A percentile compares a stretch with the other conserved stretches of the same genome.
Evolutionary conservation across 2,888 invertebrate genomes (phyloP).

Genomic region (Pterobdella sp.): DNA sequence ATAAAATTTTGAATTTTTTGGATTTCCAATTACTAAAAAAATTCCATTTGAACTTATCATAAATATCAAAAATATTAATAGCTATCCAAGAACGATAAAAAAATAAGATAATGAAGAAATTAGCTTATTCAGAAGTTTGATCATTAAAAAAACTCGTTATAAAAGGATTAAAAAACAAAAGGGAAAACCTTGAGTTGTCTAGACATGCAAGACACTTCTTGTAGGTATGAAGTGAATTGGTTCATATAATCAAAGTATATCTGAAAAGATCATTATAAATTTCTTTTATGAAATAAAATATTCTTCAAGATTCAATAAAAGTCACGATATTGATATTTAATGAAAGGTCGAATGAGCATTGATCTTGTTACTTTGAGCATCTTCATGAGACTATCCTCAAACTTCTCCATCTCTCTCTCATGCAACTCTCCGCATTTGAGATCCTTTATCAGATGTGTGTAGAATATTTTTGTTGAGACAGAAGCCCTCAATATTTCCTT

Average conservation of each 20-base stretch:
- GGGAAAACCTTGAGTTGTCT: constrained; percentile 55
- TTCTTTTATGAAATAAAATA: too few species aligned
- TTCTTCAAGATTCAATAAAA: too few species aligned
- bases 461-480: constrained; percentile 70
- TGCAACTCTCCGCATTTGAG: constrained; percentile 44
- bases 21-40: too few species aligned
- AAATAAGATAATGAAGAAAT: too few species aligned
- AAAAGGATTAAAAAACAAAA: too few species aligned
- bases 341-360: not conserved
- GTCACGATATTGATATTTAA: not conserved
- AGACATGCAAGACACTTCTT: constrained; percentile 46
- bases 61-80: too few species aligned
- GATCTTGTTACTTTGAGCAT: constrained; percentile 60
- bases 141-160: too few species aligned
- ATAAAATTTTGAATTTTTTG: too few species aligned
- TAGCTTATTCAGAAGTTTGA: too few species aligned
- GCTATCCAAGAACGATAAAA: too few species aligned
- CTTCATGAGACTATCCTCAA: constrained; percentile 68
- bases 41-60: too few species aligned
- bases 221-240: constrained; percentile 62
- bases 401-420: constrained; percentile 55
- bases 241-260: constrained; percentile 78
- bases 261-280: too few species aligned
- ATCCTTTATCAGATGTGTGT: constrained; percentile 49
- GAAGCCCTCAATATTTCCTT: constrained; percentile 80